Percentiles rank a stretch among this genome's conserved stretches.
These are phyloP conservation scores for Ethmia dodecea DNA, from an alignment of 2,888 invertebrate species.

Conservation along the genomic window DNA sequence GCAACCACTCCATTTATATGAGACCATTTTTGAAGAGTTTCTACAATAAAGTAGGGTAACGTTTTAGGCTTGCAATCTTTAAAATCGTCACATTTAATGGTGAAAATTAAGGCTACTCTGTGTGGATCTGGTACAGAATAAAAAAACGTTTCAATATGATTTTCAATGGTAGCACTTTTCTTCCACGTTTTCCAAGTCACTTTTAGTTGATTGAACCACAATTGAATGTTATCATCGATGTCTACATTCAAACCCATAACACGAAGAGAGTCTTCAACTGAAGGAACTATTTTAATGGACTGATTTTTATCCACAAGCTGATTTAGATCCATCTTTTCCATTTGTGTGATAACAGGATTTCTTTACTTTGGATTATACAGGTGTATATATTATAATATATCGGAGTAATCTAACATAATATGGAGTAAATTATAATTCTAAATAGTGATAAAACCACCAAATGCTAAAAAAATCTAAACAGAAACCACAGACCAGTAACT, in stretches of 20 bases:
- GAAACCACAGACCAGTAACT: too few species aligned
- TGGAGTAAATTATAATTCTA: too few species aligned
- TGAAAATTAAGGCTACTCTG: constrained; percentile 74
- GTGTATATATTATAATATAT: too few species aligned
- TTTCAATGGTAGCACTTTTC: constrained; percentile 70
- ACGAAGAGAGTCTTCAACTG: constrained; percentile 57
- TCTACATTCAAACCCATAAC: constrained; percentile 56
- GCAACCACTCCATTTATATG: constrained; percentile 44
- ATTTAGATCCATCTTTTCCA: constrained; percentile 35
- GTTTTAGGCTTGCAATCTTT: constrained; percentile 80
- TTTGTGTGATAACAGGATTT: background rate
- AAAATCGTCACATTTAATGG: constrained; percentile 80
- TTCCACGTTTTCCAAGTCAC: constrained; percentile 72
- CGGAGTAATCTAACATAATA: too few species aligned
- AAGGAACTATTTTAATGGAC: constrained; percentile 66
- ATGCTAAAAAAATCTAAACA: too few species aligned
- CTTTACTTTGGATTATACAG: too few species aligned
- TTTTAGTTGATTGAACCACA: constrained; percentile 65
- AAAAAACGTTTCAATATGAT: constrained; percentile 66
- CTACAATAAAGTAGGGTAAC: constrained; percentile 80
- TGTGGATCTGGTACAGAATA: constrained; percentile 76
- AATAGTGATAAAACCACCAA: too few species aligned
- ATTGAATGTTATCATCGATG: constrained; percentile 48
- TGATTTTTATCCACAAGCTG: constrained; percentile 49
- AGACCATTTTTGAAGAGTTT: constrained; percentile 77